A percentile compares a stretch with the other conserved stretches of the same genome.
phyloP scores from a whole-genome alignment of 2,888 invertebrate species.

The Blera fallax region DNA sequence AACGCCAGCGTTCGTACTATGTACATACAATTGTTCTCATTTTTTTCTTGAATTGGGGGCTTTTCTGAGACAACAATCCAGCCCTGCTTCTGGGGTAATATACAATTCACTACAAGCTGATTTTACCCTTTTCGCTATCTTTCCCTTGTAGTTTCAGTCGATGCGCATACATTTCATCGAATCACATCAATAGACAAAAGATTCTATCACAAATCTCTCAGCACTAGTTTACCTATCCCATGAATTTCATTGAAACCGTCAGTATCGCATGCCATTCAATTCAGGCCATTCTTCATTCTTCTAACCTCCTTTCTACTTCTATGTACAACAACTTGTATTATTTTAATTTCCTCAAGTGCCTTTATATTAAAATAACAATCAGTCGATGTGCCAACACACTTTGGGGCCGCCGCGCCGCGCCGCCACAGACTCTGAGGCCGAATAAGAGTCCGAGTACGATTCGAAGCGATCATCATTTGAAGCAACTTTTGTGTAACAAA shows the following conservation, averaged over 20 bases:
- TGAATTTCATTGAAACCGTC: conserved; percentile 14
- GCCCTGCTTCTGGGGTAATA: too few species aligned
- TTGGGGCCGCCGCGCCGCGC: neutral
- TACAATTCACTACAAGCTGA: too few species aligned
- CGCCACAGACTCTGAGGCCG: neutral
- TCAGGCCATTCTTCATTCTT: conserved; percentile 31
- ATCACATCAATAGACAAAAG: neutral
- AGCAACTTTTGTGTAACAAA: conserved; percentile 65
- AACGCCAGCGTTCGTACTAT: too few species aligned
- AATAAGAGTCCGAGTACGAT: neutral
- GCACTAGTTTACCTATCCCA: neutral
- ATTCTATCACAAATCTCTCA: neutral
- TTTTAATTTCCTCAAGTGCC: conserved; percentile 61
- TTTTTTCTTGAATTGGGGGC: too few species aligned
- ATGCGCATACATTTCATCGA: neutral
- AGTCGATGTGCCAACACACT: conserved; percentile 22
- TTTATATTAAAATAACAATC: conserved; percentile 61
- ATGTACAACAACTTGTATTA: conserved; percentile 35
- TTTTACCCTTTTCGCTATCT: too few species aligned
- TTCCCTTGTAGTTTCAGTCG: too few species aligned
- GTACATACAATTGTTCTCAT: too few species aligned
- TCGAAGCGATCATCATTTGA: neutral
- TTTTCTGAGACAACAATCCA: too few species aligned
- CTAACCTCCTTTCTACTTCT: conserved; percentile 28
- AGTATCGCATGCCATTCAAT: neutral